Base-by-base conservation (phyloP, 2,797 vertebrate species). In the Carduelis carduelis region DNA sequence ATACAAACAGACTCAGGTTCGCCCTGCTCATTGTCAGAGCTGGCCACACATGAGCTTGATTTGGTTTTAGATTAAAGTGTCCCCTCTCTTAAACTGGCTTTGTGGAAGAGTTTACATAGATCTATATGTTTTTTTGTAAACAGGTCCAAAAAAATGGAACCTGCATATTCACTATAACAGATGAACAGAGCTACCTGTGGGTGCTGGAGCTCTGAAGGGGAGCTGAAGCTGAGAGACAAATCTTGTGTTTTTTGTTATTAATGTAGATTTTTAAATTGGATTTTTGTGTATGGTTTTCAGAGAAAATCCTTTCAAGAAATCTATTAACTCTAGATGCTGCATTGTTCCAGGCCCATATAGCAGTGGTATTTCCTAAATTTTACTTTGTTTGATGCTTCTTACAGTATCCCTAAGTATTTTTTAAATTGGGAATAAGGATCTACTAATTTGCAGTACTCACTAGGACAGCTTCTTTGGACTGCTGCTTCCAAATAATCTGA, bases 361-460 rank as follows among this genome's bases (percentile, higher is more conserved):
- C 30, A 72, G 60, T 93, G 65, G 37, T 86, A 70, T 87, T 89
- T 95, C 60, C 47, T 35, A 88, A 93, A 80, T 93, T 92, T 74
- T 83, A 7, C 95, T 97, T 96, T 1, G 35, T 93, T 93, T 64
- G 12, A 22, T 93, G 91, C 71, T 96, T 94, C 46, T 41, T 89
- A 77, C 23, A 56, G 32, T 91, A 83, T 22, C 89, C 57, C n/a
- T 53, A 77, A 93, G 53, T 74, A 63, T 65, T 94, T 96, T 89
- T 92, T 46, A 96, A 96, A 84, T 14, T 9, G 92, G 83, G 66
- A 75, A 64, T 90, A 83, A 76, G 44, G 66, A 75, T 94, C n/a
- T n/a, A 53, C 71, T 82, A 75, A 96, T 96, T 92, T 95, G 80
- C 86, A 89, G 87, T 76, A 84, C 68, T 96, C 90, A 69, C 86